Base-by-base conservation (phyloP, 2,113 vertebrate species). In the Gorsachius goisagi region DNA sequence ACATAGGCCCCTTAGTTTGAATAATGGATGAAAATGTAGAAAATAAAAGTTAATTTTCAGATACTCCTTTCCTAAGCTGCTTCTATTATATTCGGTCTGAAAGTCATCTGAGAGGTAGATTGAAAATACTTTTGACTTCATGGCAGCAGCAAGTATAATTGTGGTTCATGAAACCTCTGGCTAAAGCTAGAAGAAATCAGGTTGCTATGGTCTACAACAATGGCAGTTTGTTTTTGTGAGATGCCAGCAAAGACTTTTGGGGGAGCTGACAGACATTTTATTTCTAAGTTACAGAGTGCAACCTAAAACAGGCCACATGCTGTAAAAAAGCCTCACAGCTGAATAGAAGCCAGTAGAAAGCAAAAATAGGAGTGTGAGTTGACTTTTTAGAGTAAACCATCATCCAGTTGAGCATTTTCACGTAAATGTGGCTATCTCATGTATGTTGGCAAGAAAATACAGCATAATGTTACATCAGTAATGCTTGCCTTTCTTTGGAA, bases 111-210 rank as follows among this genome's bases (percentile, higher is more conserved):
- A 95, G 97, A 96, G 96, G 81, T 96, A 95, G 86, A 79, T 82
- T 77, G 88, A 88, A 93, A 97, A 97, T 86, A 93, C 67, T 96
- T 97, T 53, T 92, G 89, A 97, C 92, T 95, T 87, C 39, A 60
- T 97, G 97, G 95, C 96, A 97, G 37, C 85, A 88, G 50, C 81
- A 85, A 84, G 89, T 97, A 90, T 97, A 97, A 97, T 97, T 98
- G 95, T 98, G 97, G 95, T 97, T 97, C 91, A 47, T 95, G 83
- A 93, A 97, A 95, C 62, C 67, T 95, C 55, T 95, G 95, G 74
- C 72, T 96, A 62, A 96, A 95, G 81, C 86, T 92, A 94, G 90
- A 80, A 95, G 91, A 95, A 98, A 96, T 97, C n/a, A 39, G 96
- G 94, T 96, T 92, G 62, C 95, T 94, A 68, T 60, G 82, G 85